Conservation (phyloP, 2,888 invertebrate genomes). For the Pocota personata region DNA sequence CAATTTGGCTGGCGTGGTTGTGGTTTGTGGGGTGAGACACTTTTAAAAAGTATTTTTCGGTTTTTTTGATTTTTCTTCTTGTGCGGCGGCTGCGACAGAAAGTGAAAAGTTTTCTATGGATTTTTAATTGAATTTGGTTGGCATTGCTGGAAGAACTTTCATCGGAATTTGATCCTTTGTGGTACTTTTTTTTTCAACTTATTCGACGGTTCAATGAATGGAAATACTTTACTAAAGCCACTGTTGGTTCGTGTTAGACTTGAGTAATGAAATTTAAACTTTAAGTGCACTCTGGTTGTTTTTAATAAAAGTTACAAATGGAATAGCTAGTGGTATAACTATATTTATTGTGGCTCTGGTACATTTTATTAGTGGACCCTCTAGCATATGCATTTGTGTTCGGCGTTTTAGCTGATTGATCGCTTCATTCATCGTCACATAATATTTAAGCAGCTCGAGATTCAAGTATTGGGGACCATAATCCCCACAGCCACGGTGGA, state of each 20-base stretch:
- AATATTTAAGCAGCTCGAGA: no score
- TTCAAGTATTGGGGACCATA: no score
- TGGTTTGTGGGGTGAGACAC: background rate
- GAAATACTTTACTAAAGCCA: background rate
- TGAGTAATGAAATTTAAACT: background rate
- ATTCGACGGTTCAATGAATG: background rate
- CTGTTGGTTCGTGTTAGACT: background rate
- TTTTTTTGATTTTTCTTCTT: background rate
- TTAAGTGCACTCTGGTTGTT: background rate
- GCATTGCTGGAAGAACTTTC: background rate
- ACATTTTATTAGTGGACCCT: no score
- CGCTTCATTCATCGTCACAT: no score
- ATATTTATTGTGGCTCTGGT: no score
- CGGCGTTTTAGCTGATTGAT: no score
- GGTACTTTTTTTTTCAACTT: background rate
- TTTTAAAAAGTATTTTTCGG: background rate
- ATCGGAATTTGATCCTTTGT: conserved; percentile 4
- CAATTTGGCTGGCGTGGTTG: background rate
- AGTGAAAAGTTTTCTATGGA: conserved; percentile 1
- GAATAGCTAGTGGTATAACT: no score
- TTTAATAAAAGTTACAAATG: background rate
- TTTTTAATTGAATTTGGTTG: conserved; percentile 14
- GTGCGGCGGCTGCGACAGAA: background rate
- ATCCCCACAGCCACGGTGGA: no score
- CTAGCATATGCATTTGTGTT: no score